These are phyloP conservation scores for Barypeithes pellucidus DNA, from an alignment of 2,888 invertebrate species.

Conservation along the genomic window DNA sequence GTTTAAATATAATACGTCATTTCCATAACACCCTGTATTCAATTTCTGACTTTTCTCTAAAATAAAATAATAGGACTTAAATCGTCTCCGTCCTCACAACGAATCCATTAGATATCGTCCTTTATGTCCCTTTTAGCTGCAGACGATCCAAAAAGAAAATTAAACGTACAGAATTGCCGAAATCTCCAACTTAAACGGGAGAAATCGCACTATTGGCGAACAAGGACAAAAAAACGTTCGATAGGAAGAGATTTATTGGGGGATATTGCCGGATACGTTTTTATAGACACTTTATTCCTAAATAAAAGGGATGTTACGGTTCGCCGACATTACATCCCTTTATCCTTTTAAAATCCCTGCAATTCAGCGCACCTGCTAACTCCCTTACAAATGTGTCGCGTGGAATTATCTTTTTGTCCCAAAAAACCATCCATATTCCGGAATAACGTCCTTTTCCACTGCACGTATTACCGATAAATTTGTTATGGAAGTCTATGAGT, in stretches of 20 bases:
- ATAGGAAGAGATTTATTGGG: slow-evolving; percentile 50
- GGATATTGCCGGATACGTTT: slow-evolving; percentile 52
- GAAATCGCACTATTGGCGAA: slow-evolving; percentile 34
- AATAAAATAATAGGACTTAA: too few relatives aligned
- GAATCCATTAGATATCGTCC: slow-evolving; percentile 17
- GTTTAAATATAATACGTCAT: too few relatives aligned
- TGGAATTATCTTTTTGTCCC: slow-evolving; percentile 46
- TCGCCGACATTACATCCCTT: slow-evolving; percentile 51
- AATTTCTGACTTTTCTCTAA: too few relatives aligned
- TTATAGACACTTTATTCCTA: slow-evolving; percentile 54
- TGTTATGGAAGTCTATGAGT: slow-evolving; percentile 32
- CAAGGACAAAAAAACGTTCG: slow-evolving; percentile 45
- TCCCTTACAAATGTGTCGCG: slow-evolving; percentile 52
- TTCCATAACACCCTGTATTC: too few relatives aligned
- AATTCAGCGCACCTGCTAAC: slow-evolving; percentile 54
- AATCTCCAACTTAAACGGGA: slow-evolving; percentile 43
- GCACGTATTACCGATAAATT: slow-evolving; percentile 47
- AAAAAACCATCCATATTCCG: slow-evolving; percentile 34
- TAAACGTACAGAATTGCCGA: slow-evolving; percentile 41
- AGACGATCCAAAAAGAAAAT: slow-evolving; percentile 43
- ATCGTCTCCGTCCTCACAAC: too few relatives aligned
- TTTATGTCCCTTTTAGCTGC: slow-evolving; percentile 13
- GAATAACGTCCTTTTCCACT: slow-evolving; percentile 29
- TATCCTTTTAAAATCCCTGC: slow-evolving; percentile 52
- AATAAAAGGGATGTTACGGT: slow-evolving; percentile 53